Evolutionary conservation across 1,140 invertebrate genomes (phyloP), one percentile per base, ranked within the genome.

Genomic region (Cydia splendana): DNA sequence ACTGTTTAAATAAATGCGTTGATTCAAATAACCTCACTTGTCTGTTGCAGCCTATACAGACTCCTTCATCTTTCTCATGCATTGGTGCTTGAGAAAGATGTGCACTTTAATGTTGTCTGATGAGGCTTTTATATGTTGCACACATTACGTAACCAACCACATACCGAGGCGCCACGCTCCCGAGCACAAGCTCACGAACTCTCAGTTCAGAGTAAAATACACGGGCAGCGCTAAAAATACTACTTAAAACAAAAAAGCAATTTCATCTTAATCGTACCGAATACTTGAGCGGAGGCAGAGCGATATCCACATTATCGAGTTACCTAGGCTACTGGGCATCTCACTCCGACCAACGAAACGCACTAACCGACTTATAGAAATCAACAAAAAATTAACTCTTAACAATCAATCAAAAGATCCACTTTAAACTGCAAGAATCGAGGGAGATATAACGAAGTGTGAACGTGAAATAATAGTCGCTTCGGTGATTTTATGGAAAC

Each of bases 251-350:
- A 90, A 91, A 90, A 91, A 91, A 91, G 85, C 81, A 87, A 88
- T 85, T 88, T 88, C 88, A 85, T 91, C 87, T 92, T 92, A 91
- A 92, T 92, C 89, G 87, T 86, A 88, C 88, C 86, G 88, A 93
- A 93, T 92, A 93, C 88, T 91, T 84, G 85, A 86, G 84, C 86
- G 86, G 82, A 88, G 87, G 88, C 88, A 91, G 85, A 89, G 84
- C 84, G 87, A 91, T 92, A 91, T 90, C 86, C 90, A 91, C 85
- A 85, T 89, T 93, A 88, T 93, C 89, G 84, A 87, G 87, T 93
- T 93, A 93, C 91, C 91, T 93, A 93, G 91, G 91, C 91, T 92
- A 93, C 90, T 93, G 91, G 91, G 87, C 88, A 91, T 88, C 85
- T 75, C 75, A 74, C 34, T 75, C 76, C 65, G 28, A 75, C 53